Evolutionary conservation across 2,797 vertebrate genomes (phyloP).

Genomic region (Momotus momota): DNA sequence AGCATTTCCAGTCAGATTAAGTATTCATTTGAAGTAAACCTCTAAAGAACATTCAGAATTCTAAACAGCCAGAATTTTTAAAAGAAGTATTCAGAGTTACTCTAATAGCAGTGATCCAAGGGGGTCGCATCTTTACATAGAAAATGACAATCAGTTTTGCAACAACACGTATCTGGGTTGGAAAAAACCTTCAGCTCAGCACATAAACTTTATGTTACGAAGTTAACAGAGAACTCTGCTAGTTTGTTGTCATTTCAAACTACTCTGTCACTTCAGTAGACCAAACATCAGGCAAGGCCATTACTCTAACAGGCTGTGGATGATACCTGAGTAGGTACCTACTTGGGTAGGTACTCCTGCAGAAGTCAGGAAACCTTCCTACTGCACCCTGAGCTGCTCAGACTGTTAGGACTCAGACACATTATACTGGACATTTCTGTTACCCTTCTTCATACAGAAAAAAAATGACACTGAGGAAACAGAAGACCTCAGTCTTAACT

Average conservation of each 20-base stretch:
- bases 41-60: neutral
- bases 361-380: too few species aligned
- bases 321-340: neutral
- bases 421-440: neutral
- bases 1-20: neutral
- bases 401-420: neutral
- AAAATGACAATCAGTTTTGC: neutral
- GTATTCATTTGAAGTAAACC: neutral
- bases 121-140: neutral
- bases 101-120: neutral
- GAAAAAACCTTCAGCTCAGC: neutral
- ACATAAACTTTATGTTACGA: neutral
- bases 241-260: neutral
- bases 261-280: neutral
- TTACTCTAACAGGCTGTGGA: neutral
- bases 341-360: neutral
- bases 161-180: accelerated
- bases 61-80: neutral
- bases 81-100: neutral
- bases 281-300: neutral
- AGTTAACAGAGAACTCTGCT: too few species aligned
- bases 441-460: neutral
- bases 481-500: neutral
- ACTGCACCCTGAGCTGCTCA: neutral
- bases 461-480: neutral